A percentile compares a stretch with the other conserved stretches of the same genome.
phyloP scores from a whole-genome alignment of 1,140 invertebrate species.

The Tetramorium parvispinum region DNA sequence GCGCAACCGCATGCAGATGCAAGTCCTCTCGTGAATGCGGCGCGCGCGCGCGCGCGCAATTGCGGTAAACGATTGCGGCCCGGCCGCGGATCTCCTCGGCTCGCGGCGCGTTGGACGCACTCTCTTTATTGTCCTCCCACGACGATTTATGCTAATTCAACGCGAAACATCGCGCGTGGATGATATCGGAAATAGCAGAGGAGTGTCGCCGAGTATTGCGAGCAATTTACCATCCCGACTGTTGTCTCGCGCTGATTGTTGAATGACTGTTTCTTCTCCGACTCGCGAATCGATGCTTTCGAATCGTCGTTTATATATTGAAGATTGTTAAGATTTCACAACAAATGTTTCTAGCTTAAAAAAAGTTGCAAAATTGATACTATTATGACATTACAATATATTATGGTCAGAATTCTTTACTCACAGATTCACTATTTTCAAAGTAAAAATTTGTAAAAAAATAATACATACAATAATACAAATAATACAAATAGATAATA shows the following conservation, averaged over 20 bases:
- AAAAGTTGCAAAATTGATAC: neutral
- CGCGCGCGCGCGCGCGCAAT: neutral
- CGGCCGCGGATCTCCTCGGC: conserved; percentile 12
- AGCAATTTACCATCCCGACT: conserved; percentile 72
- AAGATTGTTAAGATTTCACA: neutral
- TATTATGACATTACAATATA: too few relatives aligned
- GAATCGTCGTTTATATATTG: neutral
- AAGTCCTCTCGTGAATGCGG: conserved; percentile 69
- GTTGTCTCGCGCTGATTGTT: conserved; percentile 1
- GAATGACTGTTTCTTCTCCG: conserved; percentile 4
- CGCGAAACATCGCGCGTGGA: conserved; percentile 65
- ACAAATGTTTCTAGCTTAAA: neutral
- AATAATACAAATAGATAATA: too few relatives aligned
- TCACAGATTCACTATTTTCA: too few relatives aligned
- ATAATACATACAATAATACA: too few relatives aligned
- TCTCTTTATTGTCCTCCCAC: conserved; percentile 81
- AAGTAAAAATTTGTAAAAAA: too few relatives aligned
- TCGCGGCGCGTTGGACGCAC: conserved; percentile 17
- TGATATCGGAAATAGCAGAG: conserved; percentile 73
- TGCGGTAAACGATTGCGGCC: neutral
- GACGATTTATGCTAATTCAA: conserved; percentile 81
- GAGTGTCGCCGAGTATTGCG: conserved; percentile 79
- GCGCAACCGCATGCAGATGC: conserved; percentile 71
- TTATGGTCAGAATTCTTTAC: too few relatives aligned
- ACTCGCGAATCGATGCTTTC: neutral